phyloP scores from a whole-genome alignment of 2,113 vertebrate species.

The Delphinus delphis region DNA sequence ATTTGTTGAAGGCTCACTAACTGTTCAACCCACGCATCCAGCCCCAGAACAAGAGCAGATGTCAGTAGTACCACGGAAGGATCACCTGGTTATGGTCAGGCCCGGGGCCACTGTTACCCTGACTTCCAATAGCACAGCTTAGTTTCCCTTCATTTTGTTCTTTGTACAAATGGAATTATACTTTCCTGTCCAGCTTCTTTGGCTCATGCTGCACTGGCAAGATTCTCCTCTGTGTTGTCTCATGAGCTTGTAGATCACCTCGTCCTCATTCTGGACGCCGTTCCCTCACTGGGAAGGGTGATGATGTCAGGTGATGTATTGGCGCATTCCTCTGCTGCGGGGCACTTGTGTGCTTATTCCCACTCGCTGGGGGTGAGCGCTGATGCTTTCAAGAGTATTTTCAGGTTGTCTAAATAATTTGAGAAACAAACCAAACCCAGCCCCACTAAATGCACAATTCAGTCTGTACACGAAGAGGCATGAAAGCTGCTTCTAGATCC shows the following conservation, averaged over 20 bases:
- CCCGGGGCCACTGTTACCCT: fast-evolving
- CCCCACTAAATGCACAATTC: fast-evolving
- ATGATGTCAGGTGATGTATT: fast-evolving
- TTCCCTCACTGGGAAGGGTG: not conserved
- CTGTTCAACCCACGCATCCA: fast-evolving
- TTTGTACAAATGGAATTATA: too few relatives aligned
- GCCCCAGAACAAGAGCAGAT: not conserved
- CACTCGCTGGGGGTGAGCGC: too few relatives aligned
- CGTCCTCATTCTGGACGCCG: not conserved
- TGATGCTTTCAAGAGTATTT: not conserved
- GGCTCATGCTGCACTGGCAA: not conserved
- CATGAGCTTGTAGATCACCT: fast-evolving
- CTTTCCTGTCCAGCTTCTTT: not conserved
- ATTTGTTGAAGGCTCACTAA: not conserved
- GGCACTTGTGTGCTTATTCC: fast-evolving
- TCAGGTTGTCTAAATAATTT: not conserved
- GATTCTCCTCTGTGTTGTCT: too few relatives aligned
- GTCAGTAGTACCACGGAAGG: not conserved
- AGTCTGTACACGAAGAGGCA: fast-evolving
- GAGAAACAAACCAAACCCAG: not conserved
- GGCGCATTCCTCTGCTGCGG: fast-evolving
- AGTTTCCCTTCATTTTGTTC: not conserved
- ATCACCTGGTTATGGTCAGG: fast-evolving
- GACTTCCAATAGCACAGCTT: not conserved
- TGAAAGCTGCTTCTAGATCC: fast-evolving